These are phyloP conservation scores for Tokudaia tokunoshimensis DNA, from an alignment of 2,797 vertebrate genomes.

Conservation along the genomic window DNA sequence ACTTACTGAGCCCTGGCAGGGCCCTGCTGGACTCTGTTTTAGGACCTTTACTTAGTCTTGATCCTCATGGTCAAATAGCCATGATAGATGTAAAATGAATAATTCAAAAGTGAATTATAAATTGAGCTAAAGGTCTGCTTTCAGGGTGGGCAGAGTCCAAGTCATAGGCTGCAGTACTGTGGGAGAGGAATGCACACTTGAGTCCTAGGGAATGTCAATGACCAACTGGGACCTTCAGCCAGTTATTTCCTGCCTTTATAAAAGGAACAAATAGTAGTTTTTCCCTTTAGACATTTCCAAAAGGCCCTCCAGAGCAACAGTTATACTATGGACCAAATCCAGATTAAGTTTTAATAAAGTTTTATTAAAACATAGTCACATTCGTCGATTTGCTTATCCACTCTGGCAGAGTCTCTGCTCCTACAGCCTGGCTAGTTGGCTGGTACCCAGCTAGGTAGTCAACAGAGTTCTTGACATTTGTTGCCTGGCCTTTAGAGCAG, in stretches of 20 bases:
- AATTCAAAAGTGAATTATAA: neutral
- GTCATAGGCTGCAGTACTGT: neutral
- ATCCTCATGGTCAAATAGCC: neutral
- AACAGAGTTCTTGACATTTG: rapidly evolving
- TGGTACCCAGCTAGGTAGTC: rapidly evolving
- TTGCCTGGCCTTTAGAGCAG: neutral
- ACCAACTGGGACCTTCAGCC: neutral
- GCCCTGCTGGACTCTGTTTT: neutral
- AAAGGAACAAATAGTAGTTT: rapidly evolving
- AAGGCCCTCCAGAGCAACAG: neutral
- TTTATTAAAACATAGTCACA: neutral
- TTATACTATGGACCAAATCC: neutral
- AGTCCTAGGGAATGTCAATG: neutral
- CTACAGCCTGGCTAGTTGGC: rapidly evolving
- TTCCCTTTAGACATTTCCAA: neutral
- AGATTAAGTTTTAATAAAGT: neutral
- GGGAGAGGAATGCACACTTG: neutral
- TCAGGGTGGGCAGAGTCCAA: neutral
- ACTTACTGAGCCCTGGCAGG: neutral
- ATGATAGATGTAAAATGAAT: neutral
- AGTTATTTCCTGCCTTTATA: neutral
- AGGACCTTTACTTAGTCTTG: neutral
- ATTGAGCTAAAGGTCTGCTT: neutral
- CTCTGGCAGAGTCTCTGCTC: too few species aligned
- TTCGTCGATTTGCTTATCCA: rapidly evolving